Evolutionary conservation across 2,113 vertebrate genomes (phyloP), one percentile per base, ranked within the genome.

Genomic region (Mustela nigripes): DNA sequence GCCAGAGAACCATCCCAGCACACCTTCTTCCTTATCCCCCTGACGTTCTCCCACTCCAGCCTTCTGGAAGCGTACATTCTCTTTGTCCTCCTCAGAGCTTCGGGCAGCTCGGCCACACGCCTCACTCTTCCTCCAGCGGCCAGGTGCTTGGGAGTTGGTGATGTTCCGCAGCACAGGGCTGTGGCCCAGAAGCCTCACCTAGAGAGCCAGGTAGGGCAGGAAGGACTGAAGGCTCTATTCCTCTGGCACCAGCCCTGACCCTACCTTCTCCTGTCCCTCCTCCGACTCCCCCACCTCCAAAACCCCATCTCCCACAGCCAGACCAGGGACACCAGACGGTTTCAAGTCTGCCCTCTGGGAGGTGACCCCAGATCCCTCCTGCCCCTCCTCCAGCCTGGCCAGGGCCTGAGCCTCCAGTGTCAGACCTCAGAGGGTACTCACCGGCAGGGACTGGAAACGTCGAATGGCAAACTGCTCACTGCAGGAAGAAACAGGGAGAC

Each of bases 401-500:
- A 24, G 65, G 2, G 28, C 15, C 67, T 36, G 42, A 50, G 82
- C 24, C 56, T 81, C 80, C 67, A 45, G 39, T 4, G 14, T 1
- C 4, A n/a, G 84, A 62, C 53, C 58, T 63, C 48, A 36, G 56
- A 14, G 1, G 0, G 31, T 11, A 97, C 99, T 99, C 98, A 99
- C 99, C 0, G 99, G 99, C 67, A 99, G 98, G 0, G 99, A 99
- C 94, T 99, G 98, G 97, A 99, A 99, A 97, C 99, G 99, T 91
- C 99, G 98, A 97, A 99, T 98, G 1, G 99, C 98, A 96, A 99
- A 96, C 85, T 98, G 99, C 28, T 99, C 99, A 15, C 98, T 98
- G 97, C 69, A 82, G 71, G 76, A 89, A 85, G 90, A 96, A 71
- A 79, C 26, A 12, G 53, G 95, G 58, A 26, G 15, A 48, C 0